Evolutionary conservation across 2,113 vertebrate species (phyloP).

Genomic region (Rhegmatorhina hoffmannsi): DNA sequence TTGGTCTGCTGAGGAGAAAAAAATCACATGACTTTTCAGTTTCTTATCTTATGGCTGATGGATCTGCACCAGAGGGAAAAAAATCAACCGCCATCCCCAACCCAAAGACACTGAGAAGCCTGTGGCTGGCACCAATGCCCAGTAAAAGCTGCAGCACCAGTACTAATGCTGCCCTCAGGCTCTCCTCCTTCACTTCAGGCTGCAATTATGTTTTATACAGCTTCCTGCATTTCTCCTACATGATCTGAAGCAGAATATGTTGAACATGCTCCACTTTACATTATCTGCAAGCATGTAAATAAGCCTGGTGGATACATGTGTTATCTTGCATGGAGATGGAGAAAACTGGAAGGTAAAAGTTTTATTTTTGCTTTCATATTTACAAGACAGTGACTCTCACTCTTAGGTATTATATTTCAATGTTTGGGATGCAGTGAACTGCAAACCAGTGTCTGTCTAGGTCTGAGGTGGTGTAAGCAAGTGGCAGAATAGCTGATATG

Average conservation of each 20-base stretch:
- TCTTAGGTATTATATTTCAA: not conserved
- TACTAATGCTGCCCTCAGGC: not conserved
- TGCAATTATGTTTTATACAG: not conserved
- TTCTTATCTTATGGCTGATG: not conserved
- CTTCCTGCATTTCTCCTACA: not conserved
- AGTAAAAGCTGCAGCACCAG: not conserved
- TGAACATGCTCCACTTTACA: not conserved
- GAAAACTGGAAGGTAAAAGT: not conserved
- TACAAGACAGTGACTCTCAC: not conserved
- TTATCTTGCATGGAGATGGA: not conserved
- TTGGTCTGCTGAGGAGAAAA: not conserved
- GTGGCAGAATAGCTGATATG: not conserved
- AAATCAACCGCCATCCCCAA: not conserved
- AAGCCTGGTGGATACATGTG: not conserved
- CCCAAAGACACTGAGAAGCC: not conserved
- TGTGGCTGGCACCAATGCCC: not conserved
- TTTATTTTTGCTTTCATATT: not conserved
- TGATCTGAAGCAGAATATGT: not conserved
- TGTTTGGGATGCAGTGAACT: not conserved
- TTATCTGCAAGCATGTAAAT: not conserved
- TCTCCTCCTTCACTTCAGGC: not conserved
- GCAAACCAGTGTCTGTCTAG: not conserved
- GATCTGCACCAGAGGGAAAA: rapidly evolving
- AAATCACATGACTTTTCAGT: rapidly evolving
- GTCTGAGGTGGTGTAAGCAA: not conserved